These are phyloP conservation scores for Thecocarcelia acutangulata DNA, from an alignment of 2,888 invertebrate genomes.

Conservation along the genomic window DNA sequence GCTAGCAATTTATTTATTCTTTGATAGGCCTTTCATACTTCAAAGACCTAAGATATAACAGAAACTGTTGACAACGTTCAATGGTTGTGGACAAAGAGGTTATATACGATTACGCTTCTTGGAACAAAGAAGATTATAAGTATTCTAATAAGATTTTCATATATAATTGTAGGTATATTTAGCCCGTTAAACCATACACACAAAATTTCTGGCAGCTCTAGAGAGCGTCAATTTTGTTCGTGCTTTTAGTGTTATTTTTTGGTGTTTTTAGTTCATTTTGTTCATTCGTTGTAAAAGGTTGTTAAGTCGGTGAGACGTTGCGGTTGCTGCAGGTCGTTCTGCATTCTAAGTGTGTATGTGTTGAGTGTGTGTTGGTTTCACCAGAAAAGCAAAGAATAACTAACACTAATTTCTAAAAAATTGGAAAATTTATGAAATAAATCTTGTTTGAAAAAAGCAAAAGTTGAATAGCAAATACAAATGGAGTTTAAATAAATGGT, in stretches of 20 bases:
- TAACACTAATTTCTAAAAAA: conserved; percentile 42
- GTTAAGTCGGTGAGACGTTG: conserved; percentile 34
- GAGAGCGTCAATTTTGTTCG: not conserved
- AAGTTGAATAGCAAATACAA: conserved; percentile 19
- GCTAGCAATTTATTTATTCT: too few relatives aligned
- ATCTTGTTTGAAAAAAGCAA: conserved; percentile 12
- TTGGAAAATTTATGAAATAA: conserved; percentile 30
- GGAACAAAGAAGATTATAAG: too few relatives aligned
- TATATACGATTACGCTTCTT: too few relatives aligned
- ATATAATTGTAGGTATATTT: too few relatives aligned
- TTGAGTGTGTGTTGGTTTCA: conserved; percentile 55
- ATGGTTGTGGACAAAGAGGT: too few relatives aligned
- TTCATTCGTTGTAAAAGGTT: conserved; percentile 59
- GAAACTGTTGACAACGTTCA: too few relatives aligned
- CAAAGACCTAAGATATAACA: too few relatives aligned
- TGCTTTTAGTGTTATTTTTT: not conserved
- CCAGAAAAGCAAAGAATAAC: conserved; percentile 39
- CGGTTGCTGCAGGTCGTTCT: conserved; percentile 63
- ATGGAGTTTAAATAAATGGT: conserved; percentile 44
- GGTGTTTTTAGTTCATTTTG: conserved; percentile 59
- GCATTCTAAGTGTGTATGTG: conserved; percentile 64
- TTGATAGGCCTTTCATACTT: too few relatives aligned
- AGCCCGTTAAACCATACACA: not conserved
- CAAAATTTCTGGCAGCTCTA: conserved; percentile 16
- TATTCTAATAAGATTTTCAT: too few relatives aligned